phyloP scores from a whole-genome alignment of 1,140 invertebrate genomes.

The Dendrolimus punctatus region DNA sequence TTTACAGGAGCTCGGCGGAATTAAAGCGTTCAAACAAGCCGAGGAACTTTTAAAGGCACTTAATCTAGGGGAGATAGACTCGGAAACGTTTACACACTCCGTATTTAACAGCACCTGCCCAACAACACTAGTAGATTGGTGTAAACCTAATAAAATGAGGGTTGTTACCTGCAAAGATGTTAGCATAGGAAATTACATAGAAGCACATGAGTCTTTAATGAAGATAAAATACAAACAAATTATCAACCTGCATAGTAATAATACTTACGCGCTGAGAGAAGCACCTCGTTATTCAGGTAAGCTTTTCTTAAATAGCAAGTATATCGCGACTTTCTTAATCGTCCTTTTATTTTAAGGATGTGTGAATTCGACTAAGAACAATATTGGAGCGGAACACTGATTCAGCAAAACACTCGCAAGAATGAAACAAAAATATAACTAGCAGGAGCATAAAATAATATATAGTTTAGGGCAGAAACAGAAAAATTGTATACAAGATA shows the following conservation, averaged over 20 bases:
- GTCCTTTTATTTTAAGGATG: too few relatives aligned
- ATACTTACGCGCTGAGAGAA: conserved; percentile 68
- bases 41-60: conserved; percentile 62
- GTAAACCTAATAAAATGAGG: conserved; percentile 63
- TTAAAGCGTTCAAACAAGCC: conserved; percentile 66
- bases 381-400: too few relatives aligned
- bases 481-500: too few relatives aligned
- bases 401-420: too few relatives aligned
- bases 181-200: conserved; percentile 70
- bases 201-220: conserved; percentile 73
- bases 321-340: too few relatives aligned
- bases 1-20: conserved; percentile 70
- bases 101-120: conserved; percentile 72
- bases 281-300: conserved; percentile 73
- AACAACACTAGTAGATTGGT: conserved; percentile 68
- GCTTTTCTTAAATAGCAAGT: background rate
- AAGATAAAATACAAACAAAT: conserved; percentile 70
- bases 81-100: conserved; percentile 71
- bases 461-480: too few relatives aligned
- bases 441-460: too few relatives aligned
- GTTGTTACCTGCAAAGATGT: conserved; percentile 74
- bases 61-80: conserved; percentile 61
- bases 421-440: too few relatives aligned
- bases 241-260: conserved; percentile 63
- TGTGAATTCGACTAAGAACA: too few relatives aligned